A percentile compares a stretch with the other conserved stretches of the same genome.
Evolutionary conservation across 37 sponge, comb jelly and placozoan genomes (phyloP).

Genomic region (Oscarella lobularis): DNA sequence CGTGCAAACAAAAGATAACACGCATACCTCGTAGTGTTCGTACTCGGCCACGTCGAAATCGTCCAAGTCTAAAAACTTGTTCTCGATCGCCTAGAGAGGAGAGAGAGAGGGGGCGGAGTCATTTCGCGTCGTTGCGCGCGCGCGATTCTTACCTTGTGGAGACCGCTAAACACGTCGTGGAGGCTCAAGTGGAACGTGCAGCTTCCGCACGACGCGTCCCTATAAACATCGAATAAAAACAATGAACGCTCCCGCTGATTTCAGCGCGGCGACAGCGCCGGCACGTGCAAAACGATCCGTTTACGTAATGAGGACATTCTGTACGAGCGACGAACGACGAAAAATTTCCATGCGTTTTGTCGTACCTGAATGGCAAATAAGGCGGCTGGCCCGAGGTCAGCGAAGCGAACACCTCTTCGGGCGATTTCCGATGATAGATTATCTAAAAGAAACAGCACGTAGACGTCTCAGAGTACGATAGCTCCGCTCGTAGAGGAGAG

Average conservation of each 20-base stretch:
- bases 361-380: constrained; percentile 6
- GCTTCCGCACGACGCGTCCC: constrained; percentile 80
- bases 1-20: neutral
- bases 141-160: constrained; percentile 77
- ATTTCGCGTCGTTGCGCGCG: too few relatives aligned
- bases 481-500: too few relatives aligned
- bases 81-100: constrained; percentile 46
- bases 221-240: too few relatives aligned
- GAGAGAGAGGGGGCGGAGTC: too few relatives aligned
- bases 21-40: constrained; percentile 77
- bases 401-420: neutral
- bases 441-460: constrained; percentile 3
- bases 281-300: neutral
- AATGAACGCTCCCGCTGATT: too few relatives aligned
- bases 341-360: too few relatives aligned
- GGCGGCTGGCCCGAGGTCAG: neutral
- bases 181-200: constrained; percentile 74
- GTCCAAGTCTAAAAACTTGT: constrained; percentile 56
- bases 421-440: neutral
- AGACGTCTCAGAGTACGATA: too few relatives aligned
- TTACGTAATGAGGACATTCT: neutral
- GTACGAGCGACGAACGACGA: neutral
- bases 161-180: constrained; percentile 58
- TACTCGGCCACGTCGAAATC: constrained; percentile 87
- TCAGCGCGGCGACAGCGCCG: too few relatives aligned